Evolutionary conservation across 2,113 vertebrate species (phyloP), one percentile per base, ranked within the genome.

Genomic region (Tamias sibiricus): DNA sequence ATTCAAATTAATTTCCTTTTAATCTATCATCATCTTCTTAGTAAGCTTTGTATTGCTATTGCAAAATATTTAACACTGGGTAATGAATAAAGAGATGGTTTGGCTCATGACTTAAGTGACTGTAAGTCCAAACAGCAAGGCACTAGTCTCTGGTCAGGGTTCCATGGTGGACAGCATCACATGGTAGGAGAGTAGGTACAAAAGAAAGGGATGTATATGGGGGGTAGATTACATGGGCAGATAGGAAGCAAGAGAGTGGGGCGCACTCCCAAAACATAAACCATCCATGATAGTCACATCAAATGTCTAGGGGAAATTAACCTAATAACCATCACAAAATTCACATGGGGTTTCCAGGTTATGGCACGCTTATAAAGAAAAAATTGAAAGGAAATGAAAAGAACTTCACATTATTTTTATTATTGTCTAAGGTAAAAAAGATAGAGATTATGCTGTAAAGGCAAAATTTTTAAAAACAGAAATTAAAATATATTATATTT

Each of bases 401-500:
- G 6, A 92, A 47, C 20, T 81, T 83, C 4, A 71, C 44, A 40
- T 75, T 59, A 22, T 62, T 89, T 64, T 62, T 30, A 75, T 66
- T 83, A 44, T 86, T 59, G 83, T 81, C 32, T 87, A 22, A 79
- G 16, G 24, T 66, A 85, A 85, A 42, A 42, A 44, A 95, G 94
- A 47, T 20, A 57, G 13, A 71, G 6, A 30, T 37, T 85, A 64
- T 72, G 13, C 47, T 66, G 28, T 66, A 66, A 75, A 87, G 74
- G 52, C 10, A 54, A 86, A 62, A 37, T 35, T 42, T 71, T 72
- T 5, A 59, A 83, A 87, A 75, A 42, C 66, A 89, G 16, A 84
- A 69, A 95, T 97, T 35, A 97, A 91, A 57, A 95, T 77, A 57
- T 90, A 42, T 94, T 44, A 91, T 89, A 95, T 97, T 93, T 82